Base-by-base conservation (phyloP, 2,113 vertebrate genomes). In the Neolamprologus sp. region DNA sequence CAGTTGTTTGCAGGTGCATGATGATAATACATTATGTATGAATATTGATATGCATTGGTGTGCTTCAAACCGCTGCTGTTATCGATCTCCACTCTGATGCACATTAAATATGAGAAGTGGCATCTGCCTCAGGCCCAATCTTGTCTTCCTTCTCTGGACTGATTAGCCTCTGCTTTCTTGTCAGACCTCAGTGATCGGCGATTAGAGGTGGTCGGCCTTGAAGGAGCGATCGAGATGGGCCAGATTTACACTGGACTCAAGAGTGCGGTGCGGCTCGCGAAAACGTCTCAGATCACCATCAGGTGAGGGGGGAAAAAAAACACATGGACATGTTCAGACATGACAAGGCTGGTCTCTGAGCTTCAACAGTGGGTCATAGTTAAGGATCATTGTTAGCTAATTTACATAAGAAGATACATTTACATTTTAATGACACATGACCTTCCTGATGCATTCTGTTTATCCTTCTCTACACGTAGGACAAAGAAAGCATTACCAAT, bases 241-340 rank as follows among this genome's bases (percentile, higher is more conserved):
- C 98, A 98, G 95, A 99, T 99, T 80, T 99, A 98, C 92, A 98
- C 98, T 0, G 98, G 96, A 26, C 95, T 99, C 51, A 98, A 98
- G 95, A 98, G 93, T 2, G 98, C 97, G 1, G 97, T 97, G 45
- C 95, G 98, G 28, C 96, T 99, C n/a, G 98, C 98, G 16, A 98
- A 98, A 83, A 98, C 98, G 4, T 97, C 97, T 2, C 97, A 98
- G 91, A 96, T 99, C 92, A 99, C 97, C 65, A 97, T 99, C 90
- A 97, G 96, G 98, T 98, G 82, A 92, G 21, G 40, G 21, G 90
- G 89, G 45, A 0, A 4, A 37, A 47, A 14, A 68, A 2, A 14
- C 47, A 11, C 54, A 49, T 21, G 17, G 63, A 89, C 82, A 8
- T 58, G 92, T 55, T 80, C 31, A 28, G 71, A 78, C 94, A 13